Evolutionary conservation across 2,888 invertebrate species (phyloP), one percentile per base, ranked within the genome.

Genomic region (Latrodectus elegans): DNA sequence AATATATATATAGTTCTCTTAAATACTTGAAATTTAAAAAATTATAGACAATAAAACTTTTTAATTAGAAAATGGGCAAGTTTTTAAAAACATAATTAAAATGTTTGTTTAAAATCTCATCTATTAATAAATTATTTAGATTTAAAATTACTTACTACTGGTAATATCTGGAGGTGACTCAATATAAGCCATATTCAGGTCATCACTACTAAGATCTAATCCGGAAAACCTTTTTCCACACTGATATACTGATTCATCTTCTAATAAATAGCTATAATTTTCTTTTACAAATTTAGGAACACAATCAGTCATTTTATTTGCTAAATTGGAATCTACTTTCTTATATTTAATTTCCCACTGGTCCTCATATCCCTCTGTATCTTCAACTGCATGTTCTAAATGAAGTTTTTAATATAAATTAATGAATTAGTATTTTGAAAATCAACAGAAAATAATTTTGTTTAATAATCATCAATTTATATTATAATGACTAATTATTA

Each of bases 311-410:
- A 87, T 55, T 60, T 73, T 81, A n/a, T n/a, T 15, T 53, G 80
- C 80, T n/a, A 38, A 22, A 9, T n/a, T 64, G 22, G 81, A 81
- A 67, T 87, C 76, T 9, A 86, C 70, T 26, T 76, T 22, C 22
- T 67, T 68, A 55, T 88, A 88, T 52, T 83, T 88, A 4, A 68
- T 52, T 60, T 88, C 88, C 68, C 68, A 83, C 4, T 74, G 17
- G 60, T 88, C 88, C 68, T 88, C 68, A 73, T 88, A 88, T 0
- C 88, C 88, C 79, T 88, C 88, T 38, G 83, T 77, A 65, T 88
- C 88, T 73, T 88, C 88, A 52, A 88, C 74, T 51, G 74, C 83
- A 79, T 88, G 83, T 52, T 88, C 88, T 88, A 38, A 12, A 60
- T 11, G 17, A 6, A 6, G 4, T 38, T 38, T 3, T 38, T 38